Percentiles rank a stretch among this genome's conserved stretches.
Conservation (phyloP, 1,140 invertebrate species). For the Drosophila chauvacae region DNA sequence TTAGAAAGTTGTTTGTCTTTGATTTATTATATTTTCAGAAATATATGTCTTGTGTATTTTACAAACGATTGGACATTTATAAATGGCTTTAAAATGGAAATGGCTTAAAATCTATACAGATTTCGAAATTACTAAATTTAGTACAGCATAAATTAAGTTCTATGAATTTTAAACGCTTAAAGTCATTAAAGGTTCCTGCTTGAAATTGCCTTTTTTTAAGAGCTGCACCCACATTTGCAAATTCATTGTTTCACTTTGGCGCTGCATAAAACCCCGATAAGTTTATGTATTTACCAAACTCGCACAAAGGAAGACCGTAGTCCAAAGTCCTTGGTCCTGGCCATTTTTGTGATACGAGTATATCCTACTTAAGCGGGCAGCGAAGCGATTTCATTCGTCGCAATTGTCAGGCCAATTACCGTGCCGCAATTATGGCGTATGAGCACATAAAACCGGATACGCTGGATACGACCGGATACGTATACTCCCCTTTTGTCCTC, state of each 20-base stretch:
- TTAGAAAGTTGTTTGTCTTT: background rate
- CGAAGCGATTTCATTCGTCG: constrained; percentile 68
- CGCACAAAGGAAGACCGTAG: constrained; percentile 22
- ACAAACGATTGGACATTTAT: background rate
- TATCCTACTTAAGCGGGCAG: constrained; percentile 75
- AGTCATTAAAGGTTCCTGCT: background rate
- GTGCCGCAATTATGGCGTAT: constrained; percentile 76
- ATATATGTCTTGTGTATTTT: background rate
- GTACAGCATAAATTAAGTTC: background rate
- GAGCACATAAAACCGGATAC: constrained; percentile 65
- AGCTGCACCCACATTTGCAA: constrained; percentile 14
- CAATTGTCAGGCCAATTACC: constrained; percentile 80
- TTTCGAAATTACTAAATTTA: background rate
- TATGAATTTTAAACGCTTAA: background rate
- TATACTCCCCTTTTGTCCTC: background rate
- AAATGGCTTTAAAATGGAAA: background rate
- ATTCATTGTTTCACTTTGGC: constrained; percentile 35
- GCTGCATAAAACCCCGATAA: constrained; percentile 25
- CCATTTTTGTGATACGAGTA: constrained; percentile 25
- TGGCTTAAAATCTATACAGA: background rate
- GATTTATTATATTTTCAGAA: background rate
- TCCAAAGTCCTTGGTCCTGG: constrained; percentile 3
- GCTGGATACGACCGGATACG: constrained; percentile 19
- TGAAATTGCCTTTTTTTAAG: constrained; percentile 28
- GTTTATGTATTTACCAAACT: constrained; percentile 23